Evolutionary conservation across 2,797 vertebrate genomes (phyloP).

Genomic region (Syncerus caffer): DNA sequence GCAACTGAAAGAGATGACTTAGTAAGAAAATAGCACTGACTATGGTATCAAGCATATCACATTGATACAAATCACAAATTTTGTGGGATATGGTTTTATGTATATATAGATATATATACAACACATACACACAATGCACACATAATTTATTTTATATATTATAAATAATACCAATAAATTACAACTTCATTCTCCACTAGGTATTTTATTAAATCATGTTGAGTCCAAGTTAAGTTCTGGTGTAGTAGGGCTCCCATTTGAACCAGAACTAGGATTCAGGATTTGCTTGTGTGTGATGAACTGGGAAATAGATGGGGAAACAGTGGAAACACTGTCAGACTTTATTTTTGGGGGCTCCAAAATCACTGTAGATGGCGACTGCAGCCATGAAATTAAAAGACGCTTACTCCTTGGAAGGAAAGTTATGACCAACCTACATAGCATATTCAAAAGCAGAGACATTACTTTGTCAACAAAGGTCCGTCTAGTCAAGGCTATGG

Average conservation of each 20-base stretch:
- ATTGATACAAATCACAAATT: background rate
- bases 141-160: background rate
- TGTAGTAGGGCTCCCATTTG: background rate
- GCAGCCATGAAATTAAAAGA: no score
- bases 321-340: no score
- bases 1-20: background rate
- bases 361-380: no score
- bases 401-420: no score
- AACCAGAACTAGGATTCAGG: background rate
- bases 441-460: no score
- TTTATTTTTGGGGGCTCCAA: no score
- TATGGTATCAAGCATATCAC: background rate
- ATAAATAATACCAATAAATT: background rate
- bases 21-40: slow-evolving; percentile 8
- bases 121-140: background rate
- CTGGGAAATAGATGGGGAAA: no score
- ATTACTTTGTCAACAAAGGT: no score
- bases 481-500: no score
- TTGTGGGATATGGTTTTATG: background rate
- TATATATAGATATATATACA: background rate
- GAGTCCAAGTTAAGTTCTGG: background rate
- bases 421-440: no score
- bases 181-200: background rate
- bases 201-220: background rate
- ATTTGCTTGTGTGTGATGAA: background rate